Conservation (phyloP, 1,140 invertebrate genomes). For the Lasaia peninsularis region DNA sequence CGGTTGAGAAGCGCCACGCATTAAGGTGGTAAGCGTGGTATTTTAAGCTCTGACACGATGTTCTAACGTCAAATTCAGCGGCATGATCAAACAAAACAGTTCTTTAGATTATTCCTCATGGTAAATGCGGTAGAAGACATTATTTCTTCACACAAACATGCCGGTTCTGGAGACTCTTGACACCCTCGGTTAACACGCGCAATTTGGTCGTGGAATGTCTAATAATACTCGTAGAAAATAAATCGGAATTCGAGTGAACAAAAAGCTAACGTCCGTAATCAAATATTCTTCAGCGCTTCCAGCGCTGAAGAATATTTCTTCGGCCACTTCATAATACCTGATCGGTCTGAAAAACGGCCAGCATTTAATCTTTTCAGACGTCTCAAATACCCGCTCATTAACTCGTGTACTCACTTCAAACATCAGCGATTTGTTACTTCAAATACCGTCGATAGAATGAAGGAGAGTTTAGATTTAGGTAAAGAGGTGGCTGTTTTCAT, state of each 20-base stretch:
- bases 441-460: conserved; percentile 65
- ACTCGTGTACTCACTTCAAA: conserved; percentile 70
- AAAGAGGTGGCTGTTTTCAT: conserved; percentile 40
- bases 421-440: conserved; percentile 68
- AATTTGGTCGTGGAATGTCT: too few species aligned
- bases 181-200: too few species aligned
- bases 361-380: conserved; percentile 68
- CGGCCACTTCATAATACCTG: conserved; percentile 38
- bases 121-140: too few species aligned
- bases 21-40: too few species aligned
- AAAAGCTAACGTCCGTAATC: conserved; percentile 4
- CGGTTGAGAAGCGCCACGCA: too few species aligned
- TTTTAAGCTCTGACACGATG: too few species aligned
- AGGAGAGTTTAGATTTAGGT: conserved; percentile 44
- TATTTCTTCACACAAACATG: too few species aligned
- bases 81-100: too few species aligned
- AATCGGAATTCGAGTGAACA: neutral
- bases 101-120: too few species aligned
- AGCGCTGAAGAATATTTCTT: conserved; percentile 28
- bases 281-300: conserved; percentile 22
- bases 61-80: too few species aligned
- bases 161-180: too few species aligned
- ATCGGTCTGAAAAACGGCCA: conserved; percentile 49
- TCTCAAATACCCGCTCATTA: conserved; percentile 71
- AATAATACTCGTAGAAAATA: neutral